Evolutionary conservation across 2,797 vertebrate species (phyloP), one percentile per base, ranked within the genome.

Genomic region (Luscinia luscinia): DNA sequence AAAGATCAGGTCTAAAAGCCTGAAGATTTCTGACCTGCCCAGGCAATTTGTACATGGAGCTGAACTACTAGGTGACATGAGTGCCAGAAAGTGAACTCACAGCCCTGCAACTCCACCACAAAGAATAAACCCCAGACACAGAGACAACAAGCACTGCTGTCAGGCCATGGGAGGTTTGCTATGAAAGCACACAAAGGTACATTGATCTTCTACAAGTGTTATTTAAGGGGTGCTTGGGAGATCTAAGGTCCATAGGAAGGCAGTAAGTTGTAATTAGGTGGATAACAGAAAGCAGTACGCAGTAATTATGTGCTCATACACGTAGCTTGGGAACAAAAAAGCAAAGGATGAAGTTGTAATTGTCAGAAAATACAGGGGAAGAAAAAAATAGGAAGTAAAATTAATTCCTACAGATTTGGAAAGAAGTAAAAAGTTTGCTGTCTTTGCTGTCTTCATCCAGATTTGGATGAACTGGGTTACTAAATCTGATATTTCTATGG

Each of bases 231-330:
- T 36, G n/a, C 48, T 34, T 52, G 7, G 20, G 59, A 90, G 28
- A 62, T 27, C 18, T 38, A 27, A 73, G 15, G 52, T 69, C 74
- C 40, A 9, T 3, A 86, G 24, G 24, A 95, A 87, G 75, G 49
- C 3, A 10, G 14, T 11, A 72, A 61, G 43, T 6, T 9, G 2
- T 8, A 63, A 80, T n/a, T 51, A n/a, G 21, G n/a, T 40, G n/a
- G n/a, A 19, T 46, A 81, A 55, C 30, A 54, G 23, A 94, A 80
- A 76, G 38, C 8, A 64, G 4, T 8, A 55, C 63, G 21, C 2
- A 81, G 28, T 15, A 58, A 73, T 41, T 45, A 32, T 0, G 0
- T 45, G 18, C 8, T 10, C 24, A 81, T 64, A 40, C 11, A 55
- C 9, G 6, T 6, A n/a, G 12, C 16, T 48, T 36, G 20, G 30